Percentiles rank a stretch among this genome's conserved stretches.
These are phyloP conservation scores for Rhabdomys dilectus DNA, from an alignment of 2,113 vertebrate genomes.

Conservation along the genomic window DNA sequence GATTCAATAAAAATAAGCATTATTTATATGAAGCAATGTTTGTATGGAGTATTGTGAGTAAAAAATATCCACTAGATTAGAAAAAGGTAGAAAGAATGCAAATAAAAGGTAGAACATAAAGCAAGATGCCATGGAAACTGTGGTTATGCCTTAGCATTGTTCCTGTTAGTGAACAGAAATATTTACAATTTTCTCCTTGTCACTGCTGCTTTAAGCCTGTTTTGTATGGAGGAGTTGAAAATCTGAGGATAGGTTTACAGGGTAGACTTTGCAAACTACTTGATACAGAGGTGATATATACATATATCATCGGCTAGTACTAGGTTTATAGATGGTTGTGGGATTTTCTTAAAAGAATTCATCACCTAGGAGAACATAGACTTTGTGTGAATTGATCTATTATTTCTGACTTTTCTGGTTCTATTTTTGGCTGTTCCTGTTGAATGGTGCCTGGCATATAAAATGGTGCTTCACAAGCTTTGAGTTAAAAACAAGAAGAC, in stretches of 20 bases:
- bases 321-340: not conserved
- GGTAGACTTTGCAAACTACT: not conserved
- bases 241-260: not conserved
- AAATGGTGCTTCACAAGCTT: not conserved
- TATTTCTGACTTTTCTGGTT: not conserved
- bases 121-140: not conserved
- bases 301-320: not conserved
- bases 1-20: not conserved
- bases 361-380: not conserved
- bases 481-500: not conserved
- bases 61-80: not conserved
- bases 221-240: not conserved
- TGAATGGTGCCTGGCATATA: not conserved
- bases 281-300: not conserved
- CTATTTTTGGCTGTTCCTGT: not conserved
- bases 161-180: not conserved
- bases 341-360: not conserved
- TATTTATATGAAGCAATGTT: not conserved
- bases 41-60: not conserved
- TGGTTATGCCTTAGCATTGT: not conserved
- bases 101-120: not conserved
- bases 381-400: not conserved
- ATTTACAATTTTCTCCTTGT: not conserved
- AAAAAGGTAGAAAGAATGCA: not conserved
- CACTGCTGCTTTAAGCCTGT: not conserved